phyloP scores from a whole-genome alignment of 1,140 invertebrate genomes.

The Caenorhabditis brenneri region DNA sequence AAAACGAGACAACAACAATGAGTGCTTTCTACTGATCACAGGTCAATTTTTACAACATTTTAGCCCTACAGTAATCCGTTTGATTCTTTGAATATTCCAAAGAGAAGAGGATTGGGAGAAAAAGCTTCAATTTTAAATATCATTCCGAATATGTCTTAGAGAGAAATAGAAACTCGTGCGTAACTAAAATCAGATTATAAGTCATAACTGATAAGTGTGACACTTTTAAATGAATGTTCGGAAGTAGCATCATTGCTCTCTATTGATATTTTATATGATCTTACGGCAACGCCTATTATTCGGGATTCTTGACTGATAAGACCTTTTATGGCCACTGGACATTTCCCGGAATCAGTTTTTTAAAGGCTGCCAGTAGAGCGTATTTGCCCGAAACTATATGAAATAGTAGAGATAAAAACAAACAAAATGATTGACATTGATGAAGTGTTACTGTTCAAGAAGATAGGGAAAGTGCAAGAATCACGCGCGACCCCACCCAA shows the following conservation, averaged over 20 bases:
- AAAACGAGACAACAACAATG: background rate
- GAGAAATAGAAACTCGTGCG: background rate
- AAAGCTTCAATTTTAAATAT: background rate
- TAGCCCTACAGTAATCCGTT: background rate
- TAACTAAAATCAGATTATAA: constrained; percentile 4
- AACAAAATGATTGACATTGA: constrained; percentile 20
- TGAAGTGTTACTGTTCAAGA: constrained; percentile 8
- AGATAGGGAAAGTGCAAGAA: constrained; percentile 38
- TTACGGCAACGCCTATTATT: constrained; percentile 18
- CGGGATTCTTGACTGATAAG: background rate
- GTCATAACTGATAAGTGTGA: background rate
- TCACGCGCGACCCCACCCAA: constrained; percentile 38
- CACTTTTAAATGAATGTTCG: constrained; percentile 12
- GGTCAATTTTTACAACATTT: background rate
- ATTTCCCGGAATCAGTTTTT: background rate
- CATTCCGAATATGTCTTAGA: background rate
- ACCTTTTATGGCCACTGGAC: background rate
- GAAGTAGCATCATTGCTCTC: constrained; percentile 28
- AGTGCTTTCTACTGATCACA: constrained; percentile 11
- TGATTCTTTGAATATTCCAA: background rate
- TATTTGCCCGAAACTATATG: background rate
- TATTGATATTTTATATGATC: background rate
- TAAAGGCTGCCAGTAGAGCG: background rate
- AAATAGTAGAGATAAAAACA: background rate
- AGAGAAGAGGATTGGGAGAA: background rate